Evolutionary conservation across 2,888 invertebrate genomes (phyloP).

Genomic region (Uloborus plumipes): DNA sequence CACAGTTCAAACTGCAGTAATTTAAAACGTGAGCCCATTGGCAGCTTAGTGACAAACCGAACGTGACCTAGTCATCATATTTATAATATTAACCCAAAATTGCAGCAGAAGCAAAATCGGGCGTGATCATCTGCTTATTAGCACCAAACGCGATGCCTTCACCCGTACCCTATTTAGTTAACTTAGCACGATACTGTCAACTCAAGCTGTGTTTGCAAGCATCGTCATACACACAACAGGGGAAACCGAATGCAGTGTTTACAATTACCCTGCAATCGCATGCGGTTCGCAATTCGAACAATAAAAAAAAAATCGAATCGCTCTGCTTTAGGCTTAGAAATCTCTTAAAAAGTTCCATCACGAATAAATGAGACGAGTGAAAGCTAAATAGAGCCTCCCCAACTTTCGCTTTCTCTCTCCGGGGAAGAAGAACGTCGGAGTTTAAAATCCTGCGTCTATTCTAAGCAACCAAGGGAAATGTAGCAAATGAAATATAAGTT

Average conservation of each 20-base stretch:
- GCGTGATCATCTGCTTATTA: constrained; percentile 16
- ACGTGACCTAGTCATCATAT: constrained; percentile 10
- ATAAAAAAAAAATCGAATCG: no score
- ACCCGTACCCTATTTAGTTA: constrained; percentile 8
- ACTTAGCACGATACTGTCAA: constrained; percentile 1
- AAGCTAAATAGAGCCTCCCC: constrained; percentile 33
- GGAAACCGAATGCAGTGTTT: constrained; percentile 18
- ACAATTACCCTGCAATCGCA: constrained; percentile 32
- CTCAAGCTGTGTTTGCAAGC: neutral
- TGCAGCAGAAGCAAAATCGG: constrained; percentile 6
- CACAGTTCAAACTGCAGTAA: neutral
- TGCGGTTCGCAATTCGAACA: no score
- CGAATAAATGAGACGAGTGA: constrained; percentile 1
- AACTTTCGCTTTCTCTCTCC: constrained; percentile 4
- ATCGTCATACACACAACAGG: neutral
- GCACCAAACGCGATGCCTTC: neutral
- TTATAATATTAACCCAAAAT: constrained; percentile 11
- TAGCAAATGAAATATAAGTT: constrained; percentile 10
- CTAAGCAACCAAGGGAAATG: constrained; percentile 19
- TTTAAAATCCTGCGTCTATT: constrained; percentile 48
- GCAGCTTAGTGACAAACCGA: constrained; percentile 8
- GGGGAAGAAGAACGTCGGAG: constrained; percentile 8
- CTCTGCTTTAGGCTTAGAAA: constrained; percentile 46
- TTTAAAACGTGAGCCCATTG: neutral
- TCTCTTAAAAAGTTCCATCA: constrained; percentile 5